Evolutionary conservation across 1,140 invertebrate species (phyloP).

Genomic region (Sycophila sp.): DNA sequence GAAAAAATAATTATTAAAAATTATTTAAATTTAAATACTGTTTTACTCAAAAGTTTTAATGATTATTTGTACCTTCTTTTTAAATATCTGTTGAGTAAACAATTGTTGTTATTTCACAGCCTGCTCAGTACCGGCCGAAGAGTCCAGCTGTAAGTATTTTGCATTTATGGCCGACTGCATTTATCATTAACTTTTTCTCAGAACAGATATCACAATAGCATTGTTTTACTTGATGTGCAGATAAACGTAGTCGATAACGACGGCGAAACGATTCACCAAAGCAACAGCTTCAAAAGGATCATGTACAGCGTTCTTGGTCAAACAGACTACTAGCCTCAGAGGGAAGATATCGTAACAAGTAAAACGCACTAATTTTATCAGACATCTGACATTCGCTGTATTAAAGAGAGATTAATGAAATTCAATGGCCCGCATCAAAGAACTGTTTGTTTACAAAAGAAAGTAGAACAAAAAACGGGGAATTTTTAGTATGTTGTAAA

Average conservation of each 20-base stretch:
- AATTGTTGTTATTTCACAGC: slow-evolving; percentile 39
- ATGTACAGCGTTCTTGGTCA: slow-evolving; percentile 89
- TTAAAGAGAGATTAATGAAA: neutral
- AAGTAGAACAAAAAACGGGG: slow-evolving; percentile 27
- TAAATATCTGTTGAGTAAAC: neutral
- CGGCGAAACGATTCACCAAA: slow-evolving; percentile 86
- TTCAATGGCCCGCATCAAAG: neutral
- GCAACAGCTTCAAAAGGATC: slow-evolving; percentile 89
- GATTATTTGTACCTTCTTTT: too few species aligned
- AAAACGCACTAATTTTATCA: neutral
- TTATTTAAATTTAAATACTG: neutral
- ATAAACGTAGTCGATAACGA: slow-evolving; percentile 70
- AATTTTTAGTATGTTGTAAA: neutral
- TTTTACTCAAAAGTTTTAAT: too few species aligned
- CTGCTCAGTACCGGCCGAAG: slow-evolving; percentile 50
- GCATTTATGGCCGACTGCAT: neutral
- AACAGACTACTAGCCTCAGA: slow-evolving; percentile 72
- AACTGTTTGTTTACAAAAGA: slow-evolving; percentile 24
- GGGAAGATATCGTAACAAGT: slow-evolving; percentile 24
- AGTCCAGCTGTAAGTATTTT: slow-evolving; percentile 57
- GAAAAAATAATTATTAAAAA: slow-evolving; percentile 6
- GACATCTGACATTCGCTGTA: slow-evolving; percentile 2
- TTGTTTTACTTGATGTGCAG: slow-evolving; percentile 48
- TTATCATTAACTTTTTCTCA: too few species aligned
- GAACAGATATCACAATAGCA: neutral